Percentiles rank a stretch among this genome's conserved stretches.
These are phyloP conservation scores for Zaprionus bogoriensis DNA, from an alignment of 2,888 invertebrate species.

Conservation along the genomic window DNA sequence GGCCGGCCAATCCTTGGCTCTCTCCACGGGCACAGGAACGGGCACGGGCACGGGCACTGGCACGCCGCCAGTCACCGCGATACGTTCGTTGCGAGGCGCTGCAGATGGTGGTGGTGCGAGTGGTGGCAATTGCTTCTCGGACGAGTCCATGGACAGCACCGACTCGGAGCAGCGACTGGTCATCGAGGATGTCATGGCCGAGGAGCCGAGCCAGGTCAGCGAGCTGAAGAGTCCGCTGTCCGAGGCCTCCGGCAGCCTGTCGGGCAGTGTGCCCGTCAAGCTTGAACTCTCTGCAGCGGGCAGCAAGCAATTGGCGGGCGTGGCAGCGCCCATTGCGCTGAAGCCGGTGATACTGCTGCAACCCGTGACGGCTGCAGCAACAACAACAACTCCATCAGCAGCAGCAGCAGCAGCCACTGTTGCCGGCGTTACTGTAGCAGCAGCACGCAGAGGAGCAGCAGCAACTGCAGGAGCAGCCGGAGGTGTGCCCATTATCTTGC, in stretches of 20 bases:
- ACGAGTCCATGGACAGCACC: conserved; percentile 86
- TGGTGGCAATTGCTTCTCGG: conserved; percentile 80
- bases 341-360: conserved; percentile 50
- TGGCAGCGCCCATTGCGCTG: conserved; percentile 62
- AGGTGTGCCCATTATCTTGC: conserved; percentile 74
- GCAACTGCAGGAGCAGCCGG: conserved; percentile 1
- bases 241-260: conserved; percentile 40
- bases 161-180: conserved; percentile 86
- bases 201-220: conserved; percentile 58
- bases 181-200: conserved; percentile 84
- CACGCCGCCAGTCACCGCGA: conserved; percentile 56
- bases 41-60: no score
- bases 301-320: conserved; percentile 42
- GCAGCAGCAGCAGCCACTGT: conserved; percentile 5
- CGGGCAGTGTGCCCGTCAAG: conserved; percentile 49
- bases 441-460: background rate
- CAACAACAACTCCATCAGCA: conserved; percentile 8
- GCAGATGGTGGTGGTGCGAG: background rate
- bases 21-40: conserved; percentile 51
- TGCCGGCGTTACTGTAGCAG: no score
- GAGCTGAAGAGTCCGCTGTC: conserved; percentile 70
- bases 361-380: conserved; percentile 12
- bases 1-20: conserved; percentile 49
- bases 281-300: conserved; percentile 41
- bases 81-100: background rate